phyloP scores from a whole-genome alignment of 2,113 vertebrate species.

The Heterotilapia buettikoferi region DNA sequence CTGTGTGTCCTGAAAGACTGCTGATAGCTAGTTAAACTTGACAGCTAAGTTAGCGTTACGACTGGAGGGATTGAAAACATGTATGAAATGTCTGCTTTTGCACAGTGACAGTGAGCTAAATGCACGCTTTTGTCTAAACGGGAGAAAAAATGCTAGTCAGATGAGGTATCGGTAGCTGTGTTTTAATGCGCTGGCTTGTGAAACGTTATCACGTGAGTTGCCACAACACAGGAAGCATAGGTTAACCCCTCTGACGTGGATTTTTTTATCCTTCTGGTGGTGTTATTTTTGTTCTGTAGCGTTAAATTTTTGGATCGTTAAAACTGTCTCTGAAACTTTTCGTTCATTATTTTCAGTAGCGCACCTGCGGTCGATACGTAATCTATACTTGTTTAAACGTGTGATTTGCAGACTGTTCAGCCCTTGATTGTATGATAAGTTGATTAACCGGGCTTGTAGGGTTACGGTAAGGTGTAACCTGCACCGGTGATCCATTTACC shows the following conservation, averaged over 20 bases:
- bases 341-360: background rate
- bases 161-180: background rate
- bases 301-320: background rate
- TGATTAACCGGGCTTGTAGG: background rate
- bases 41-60: slow-evolving; percentile 29
- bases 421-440: background rate
- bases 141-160: background rate
- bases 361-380: background rate
- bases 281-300: background rate
- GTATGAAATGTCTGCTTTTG: background rate
- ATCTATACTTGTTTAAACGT: background rate
- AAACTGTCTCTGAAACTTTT: background rate
- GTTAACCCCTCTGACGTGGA: background rate
- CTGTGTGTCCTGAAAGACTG: background rate
- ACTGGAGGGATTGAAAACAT: background rate
- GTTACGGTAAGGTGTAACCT: background rate
- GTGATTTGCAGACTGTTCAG: background rate
- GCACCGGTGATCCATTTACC: background rate
- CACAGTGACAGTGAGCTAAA: accelerated
- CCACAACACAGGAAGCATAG: slow-evolving; percentile 31
- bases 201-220: slow-evolving; percentile 61
- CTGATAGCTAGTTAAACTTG: slow-evolving; percentile 33
- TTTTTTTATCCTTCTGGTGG: background rate
- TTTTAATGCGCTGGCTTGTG: background rate
- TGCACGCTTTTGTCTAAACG: background rate